Conservation (phyloP, 2,888 invertebrate genomes). For the Dioctria linearis region DNA sequence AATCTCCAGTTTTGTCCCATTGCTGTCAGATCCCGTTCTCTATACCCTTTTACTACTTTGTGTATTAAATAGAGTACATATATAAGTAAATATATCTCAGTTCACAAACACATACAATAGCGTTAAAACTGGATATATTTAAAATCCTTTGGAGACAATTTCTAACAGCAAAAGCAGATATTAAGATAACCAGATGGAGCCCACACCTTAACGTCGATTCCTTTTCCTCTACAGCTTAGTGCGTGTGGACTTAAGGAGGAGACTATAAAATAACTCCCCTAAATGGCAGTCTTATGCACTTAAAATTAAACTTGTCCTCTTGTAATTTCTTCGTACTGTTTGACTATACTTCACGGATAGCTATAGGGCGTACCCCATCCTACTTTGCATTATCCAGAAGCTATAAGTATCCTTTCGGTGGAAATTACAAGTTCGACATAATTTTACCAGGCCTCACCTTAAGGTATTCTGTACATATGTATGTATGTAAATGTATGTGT, state of each 20-base stretch:
- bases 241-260: not conserved
- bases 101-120: not conserved
- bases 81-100: not conserved
- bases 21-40: conserved; percentile 51
- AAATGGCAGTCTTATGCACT: not conserved
- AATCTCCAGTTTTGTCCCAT: conserved; percentile 56
- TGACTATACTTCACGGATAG: not conserved
- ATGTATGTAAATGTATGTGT: not conserved
- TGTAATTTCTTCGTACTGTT: not conserved
- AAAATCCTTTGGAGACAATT: not conserved
- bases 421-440: conserved; percentile 52
- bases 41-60: too few species aligned
- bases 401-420: conserved; percentile 37
- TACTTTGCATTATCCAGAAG: conserved; percentile 8
- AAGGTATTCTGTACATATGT: conserved; percentile 18
- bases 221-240: not conserved
- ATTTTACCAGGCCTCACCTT: conserved; percentile 49
- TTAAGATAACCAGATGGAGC: not conserved
- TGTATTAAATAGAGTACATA: too few species aligned
- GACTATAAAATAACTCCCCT: not conserved
- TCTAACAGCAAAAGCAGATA: not conserved
- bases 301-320: not conserved
- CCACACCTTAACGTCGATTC: not conserved
- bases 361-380: not conserved
- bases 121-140: not conserved